A percentile compares a stretch with the other conserved stretches of the same genome.
Conservation (phyloP, 2,797 vertebrate species). For the Cuculus canorus region DNA sequence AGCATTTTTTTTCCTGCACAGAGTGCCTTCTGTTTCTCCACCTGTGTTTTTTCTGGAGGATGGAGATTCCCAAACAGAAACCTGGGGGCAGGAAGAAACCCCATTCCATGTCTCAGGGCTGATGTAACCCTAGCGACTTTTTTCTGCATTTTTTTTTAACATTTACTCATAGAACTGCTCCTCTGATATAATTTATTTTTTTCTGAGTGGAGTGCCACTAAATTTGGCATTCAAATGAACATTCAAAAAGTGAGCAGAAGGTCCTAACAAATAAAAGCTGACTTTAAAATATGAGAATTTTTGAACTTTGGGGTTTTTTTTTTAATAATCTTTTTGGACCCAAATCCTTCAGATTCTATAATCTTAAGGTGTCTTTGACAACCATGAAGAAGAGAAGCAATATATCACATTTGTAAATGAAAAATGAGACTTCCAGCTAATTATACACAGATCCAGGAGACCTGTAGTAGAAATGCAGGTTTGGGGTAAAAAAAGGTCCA, state of each 20-base stretch:
- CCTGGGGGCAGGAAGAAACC: background rate
- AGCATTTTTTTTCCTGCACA: background rate
- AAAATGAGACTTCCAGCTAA: background rate
- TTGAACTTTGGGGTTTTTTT: background rate
- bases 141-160: background rate
- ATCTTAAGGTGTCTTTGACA: background rate
- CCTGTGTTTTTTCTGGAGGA: background rate
- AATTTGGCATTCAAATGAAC: no score
- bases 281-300: background rate
- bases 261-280: background rate
- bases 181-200: background rate
- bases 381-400: background rate
- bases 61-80: background rate
- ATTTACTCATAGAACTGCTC: background rate
- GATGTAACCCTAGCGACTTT: background rate
- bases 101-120: background rate
- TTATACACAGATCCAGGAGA: background rate
- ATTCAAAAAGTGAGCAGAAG: background rate
- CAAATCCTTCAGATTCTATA: background rate
- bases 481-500: background rate
- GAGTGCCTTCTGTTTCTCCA: background rate
- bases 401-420: background rate
- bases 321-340: background rate
- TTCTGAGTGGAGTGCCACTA: background rate
- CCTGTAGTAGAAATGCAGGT: background rate